A percentile compares a stretch with the other conserved stretches of the same genome.
Conservation (phyloP, 2,797 vertebrate genomes). For the Cynodonichthys magdalenae region DNA sequence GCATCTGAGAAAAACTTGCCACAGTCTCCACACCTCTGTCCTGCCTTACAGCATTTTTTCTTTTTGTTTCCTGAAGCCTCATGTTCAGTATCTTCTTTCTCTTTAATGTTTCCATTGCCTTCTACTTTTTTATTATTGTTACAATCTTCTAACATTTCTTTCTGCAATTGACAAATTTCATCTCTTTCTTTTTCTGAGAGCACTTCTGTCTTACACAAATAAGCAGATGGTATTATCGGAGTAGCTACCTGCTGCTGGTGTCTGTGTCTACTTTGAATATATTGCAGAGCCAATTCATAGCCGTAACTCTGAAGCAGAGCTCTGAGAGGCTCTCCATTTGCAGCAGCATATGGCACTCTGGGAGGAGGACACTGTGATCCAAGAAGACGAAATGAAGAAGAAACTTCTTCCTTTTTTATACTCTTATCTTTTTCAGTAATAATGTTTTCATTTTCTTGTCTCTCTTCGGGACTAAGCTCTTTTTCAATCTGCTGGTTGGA, state of each 20-base stretch:
- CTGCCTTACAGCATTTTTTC: conserved; percentile 61
- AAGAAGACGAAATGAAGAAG: conserved; percentile 56
- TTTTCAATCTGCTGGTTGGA: conserved; percentile 77
- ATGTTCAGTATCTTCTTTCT: conserved; percentile 38
- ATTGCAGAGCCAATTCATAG: conserved; percentile 96
- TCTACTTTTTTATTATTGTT: conserved; percentile 22
- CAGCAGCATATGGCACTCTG: conserved; percentile 92
- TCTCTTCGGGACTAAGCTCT: conserved; percentile 73
- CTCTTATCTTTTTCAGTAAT: conserved; percentile 47
- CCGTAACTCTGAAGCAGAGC: conserved; percentile 96
- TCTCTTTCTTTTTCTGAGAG: conserved; percentile 42
- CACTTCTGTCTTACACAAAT: conserved; percentile 45
- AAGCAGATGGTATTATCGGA: conserved; percentile 39
- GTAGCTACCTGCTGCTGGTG: conserved; percentile 86
- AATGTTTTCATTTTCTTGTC: conserved; percentile 63
- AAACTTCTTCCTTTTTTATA: conserved; percentile 52
- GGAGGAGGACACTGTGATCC: conserved; percentile 88
- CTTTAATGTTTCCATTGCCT: conserved; percentile 30
- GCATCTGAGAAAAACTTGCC: conserved; percentile 96
- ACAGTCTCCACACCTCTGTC: conserved; percentile 89
- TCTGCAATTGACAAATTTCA: conserved; percentile 33
- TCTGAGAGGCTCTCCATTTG: conserved; percentile 88
- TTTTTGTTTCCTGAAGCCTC: conserved; percentile 33
- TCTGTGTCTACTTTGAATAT: conserved; percentile 95
- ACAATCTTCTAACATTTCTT: conserved; percentile 24